Conservation (phyloP, 35 echinoderm and acorn worm species). For the Antedon bifida region DNA sequence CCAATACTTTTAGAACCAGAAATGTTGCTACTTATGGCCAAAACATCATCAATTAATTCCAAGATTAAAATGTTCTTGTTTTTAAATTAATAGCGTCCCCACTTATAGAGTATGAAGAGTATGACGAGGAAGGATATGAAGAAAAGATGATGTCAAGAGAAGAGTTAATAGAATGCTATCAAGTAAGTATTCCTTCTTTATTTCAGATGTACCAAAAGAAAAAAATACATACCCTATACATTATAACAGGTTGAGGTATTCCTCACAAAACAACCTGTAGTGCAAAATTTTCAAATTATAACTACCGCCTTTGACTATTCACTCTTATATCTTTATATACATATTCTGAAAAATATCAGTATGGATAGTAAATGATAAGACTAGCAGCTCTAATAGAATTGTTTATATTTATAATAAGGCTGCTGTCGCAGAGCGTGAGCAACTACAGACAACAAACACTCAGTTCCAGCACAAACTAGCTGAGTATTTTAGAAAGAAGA, state of each 20-base stretch:
- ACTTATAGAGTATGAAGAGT: conserved; percentile 30
- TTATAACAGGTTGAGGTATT: no score
- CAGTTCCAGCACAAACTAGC: conserved; percentile 98
- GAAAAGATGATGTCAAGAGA: conserved; percentile 72
- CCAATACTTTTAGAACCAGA: no score
- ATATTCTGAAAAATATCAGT: no score
- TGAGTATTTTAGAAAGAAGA: conserved; percentile 98
- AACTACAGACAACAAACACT: conserved; percentile 55
- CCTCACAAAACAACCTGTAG: no score
- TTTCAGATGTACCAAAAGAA: no score
- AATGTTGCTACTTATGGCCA: not conserved
- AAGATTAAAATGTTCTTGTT: not conserved
- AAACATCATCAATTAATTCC: not conserved
- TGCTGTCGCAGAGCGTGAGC: conserved; percentile 26
- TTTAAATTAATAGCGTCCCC: conserved; percentile 12
- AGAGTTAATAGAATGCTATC: conserved; percentile 72
- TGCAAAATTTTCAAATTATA: no score
- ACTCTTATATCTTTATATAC: no score
- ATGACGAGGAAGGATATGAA: conserved; percentile 62
- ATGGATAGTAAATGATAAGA: no score
- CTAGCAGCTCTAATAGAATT: no score
- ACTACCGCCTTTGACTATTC: no score
- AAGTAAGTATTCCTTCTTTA: conserved; percentile 22
- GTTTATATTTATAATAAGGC: not conserved
- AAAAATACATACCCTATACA: not conserved